phyloP scores from a whole-genome alignment of 2,113 vertebrate genomes.

The Nibea albiflora region DNA sequence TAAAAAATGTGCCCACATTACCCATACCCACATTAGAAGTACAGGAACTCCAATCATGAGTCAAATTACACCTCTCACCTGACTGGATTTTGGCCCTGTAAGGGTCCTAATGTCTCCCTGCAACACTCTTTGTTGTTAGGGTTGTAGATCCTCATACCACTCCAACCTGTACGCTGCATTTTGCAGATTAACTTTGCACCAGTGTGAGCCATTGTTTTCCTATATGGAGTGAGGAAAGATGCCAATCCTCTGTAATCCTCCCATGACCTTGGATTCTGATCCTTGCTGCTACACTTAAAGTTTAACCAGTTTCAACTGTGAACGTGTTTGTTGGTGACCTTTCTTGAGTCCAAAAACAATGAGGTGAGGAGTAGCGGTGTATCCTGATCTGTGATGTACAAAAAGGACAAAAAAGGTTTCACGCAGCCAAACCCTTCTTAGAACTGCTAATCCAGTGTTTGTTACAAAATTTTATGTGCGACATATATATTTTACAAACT shows the following conservation, averaged over 20 bases:
- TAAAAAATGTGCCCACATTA: too few relatives aligned
- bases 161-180: too few relatives aligned
- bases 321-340: too few relatives aligned
- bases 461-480: not conserved
- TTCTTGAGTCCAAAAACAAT: not conserved
- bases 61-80: not conserved
- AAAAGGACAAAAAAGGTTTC: not conserved
- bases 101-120: not conserved
- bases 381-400: not conserved
- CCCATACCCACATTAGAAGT: not conserved
- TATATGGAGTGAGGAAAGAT: not conserved
- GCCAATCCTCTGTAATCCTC: not conserved
- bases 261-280: not conserved
- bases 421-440: not conserved
- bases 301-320: too few relatives aligned
- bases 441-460: not conserved
- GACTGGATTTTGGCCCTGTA: not conserved
- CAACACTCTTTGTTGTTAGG: not conserved
- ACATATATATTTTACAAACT: not conserved
- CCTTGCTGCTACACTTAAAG: too few relatives aligned
- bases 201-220: too few relatives aligned
- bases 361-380: not conserved
- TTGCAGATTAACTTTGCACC: not conserved
- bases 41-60: too few relatives aligned
- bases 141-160: not conserved